Evolutionary conservation across 1,140 invertebrate species (phyloP).

Genomic region (Metaphire vulgaris): DNA sequence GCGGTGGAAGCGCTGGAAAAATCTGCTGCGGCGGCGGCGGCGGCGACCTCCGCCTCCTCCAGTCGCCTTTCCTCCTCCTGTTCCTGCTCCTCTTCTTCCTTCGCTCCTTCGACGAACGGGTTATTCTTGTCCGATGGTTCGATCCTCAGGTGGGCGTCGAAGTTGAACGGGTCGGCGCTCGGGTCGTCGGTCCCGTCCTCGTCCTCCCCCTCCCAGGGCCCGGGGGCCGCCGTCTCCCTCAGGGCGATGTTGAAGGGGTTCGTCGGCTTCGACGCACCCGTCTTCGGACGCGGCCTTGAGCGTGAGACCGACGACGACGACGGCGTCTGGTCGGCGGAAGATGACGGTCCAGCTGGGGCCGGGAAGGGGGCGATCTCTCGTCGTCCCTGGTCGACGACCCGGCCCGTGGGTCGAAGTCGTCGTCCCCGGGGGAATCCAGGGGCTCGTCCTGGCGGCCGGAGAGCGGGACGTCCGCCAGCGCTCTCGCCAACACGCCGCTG

Average conservation of each 20-base stretch:
- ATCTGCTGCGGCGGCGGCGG: slow-evolving; percentile 1
- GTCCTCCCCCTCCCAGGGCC: neutral
- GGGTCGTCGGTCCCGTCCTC: neutral
- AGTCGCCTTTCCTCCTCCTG: neutral
- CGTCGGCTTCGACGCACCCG: neutral
- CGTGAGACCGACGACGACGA: neutral
- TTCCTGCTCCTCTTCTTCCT: neutral
- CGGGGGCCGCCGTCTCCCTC: slow-evolving; percentile 6
- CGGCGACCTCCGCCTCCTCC: neutral
- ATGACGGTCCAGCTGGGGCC: neutral
- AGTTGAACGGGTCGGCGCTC: neutral
- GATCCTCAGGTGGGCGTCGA: neutral
- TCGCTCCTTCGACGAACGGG: slow-evolving; percentile 20
- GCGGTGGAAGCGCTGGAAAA: neutral
- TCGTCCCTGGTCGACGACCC: neutral
- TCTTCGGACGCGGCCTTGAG: slow-evolving; percentile 13
- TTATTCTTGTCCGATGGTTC: slow-evolving; percentile 9
- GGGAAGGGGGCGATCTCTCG: neutral
- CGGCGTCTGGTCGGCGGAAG: neutral
- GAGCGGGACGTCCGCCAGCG: neutral
- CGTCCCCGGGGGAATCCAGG: neutral
- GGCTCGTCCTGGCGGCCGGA: neutral
- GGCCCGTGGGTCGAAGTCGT: slow-evolving; percentile 23
- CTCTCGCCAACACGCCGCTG: neutral
- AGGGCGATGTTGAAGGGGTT: slow-evolving; percentile 28